phyloP scores from a whole-genome alignment of 2,888 invertebrate species.

The Hydraecia micacea region DNA sequence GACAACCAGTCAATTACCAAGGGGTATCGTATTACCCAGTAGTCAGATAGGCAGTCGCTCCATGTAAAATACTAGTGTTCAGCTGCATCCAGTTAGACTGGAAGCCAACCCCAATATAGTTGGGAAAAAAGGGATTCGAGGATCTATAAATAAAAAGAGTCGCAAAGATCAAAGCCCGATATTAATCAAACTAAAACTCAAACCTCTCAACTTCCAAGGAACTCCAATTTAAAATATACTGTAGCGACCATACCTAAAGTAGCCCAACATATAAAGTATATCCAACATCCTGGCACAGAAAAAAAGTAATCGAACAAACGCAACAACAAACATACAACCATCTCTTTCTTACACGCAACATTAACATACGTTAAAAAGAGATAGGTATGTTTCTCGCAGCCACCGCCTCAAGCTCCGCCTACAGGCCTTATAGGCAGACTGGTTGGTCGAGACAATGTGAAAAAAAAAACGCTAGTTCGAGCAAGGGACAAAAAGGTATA shows the following conservation, averaged over 20 bases:
- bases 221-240: slow-evolving; percentile 44
- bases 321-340: slow-evolving; percentile 57
- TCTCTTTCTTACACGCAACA: slow-evolving; percentile 66
- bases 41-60: no score
- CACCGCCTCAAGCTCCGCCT: slow-evolving; percentile 74
- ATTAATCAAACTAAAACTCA: slow-evolving; percentile 1
- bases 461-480: slow-evolving; percentile 80
- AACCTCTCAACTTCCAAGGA: slow-evolving; percentile 16
- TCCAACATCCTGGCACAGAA: slow-evolving; percentile 68
- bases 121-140: neutral
- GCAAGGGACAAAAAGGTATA: slow-evolving; percentile 85
- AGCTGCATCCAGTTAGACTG: no score
- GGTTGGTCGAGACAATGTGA: slow-evolving; percentile 83
- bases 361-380: slow-evolving; percentile 66
- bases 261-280: slow-evolving; percentile 48
- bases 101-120: no score
- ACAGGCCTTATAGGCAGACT: slow-evolving; percentile 78
- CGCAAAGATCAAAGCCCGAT: slow-evolving; percentile 4
- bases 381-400: slow-evolving; percentile 51
- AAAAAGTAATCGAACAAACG: slow-evolving; percentile 70
- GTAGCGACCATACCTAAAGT: slow-evolving; percentile 46
- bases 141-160: neutral
- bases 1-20: no score
- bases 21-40: no score
- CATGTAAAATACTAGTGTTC: no score